These are phyloP conservation scores for Ochotona curzoniae DNA, from an alignment of 2,113 vertebrate species.

Conservation along the genomic window DNA sequence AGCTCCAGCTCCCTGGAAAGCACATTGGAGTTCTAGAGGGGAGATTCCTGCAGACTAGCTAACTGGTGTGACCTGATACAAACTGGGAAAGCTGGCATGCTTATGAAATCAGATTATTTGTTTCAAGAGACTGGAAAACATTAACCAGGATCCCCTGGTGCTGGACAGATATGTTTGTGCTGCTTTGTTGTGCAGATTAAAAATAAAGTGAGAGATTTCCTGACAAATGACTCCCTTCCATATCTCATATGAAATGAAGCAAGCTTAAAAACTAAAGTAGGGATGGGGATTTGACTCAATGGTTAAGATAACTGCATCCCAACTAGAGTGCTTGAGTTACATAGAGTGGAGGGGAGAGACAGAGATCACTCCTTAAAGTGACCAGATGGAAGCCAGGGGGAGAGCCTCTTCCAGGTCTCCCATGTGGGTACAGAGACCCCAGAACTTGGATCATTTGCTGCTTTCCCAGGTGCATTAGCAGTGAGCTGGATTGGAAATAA, in stretches of 20 bases:
- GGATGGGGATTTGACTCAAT: too few relatives aligned
- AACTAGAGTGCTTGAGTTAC: not conserved
- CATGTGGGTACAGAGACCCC: too few relatives aligned
- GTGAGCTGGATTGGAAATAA: too few relatives aligned
- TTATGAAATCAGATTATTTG: slow-evolving; percentile 40
- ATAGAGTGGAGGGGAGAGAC: too few relatives aligned
- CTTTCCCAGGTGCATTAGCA: too few relatives aligned
- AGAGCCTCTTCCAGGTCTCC: too few relatives aligned
- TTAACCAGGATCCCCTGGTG: not conserved
- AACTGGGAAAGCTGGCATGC: not conserved
- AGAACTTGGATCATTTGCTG: too few relatives aligned
- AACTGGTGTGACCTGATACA: slow-evolving; percentile 5
- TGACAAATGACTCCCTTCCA: not conserved
- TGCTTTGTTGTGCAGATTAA: not conserved
- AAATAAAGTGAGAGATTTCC: not conserved
- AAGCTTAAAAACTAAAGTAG: not conserved
- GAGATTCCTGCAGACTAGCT: slow-evolving; percentile 47
- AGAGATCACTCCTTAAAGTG: too few relatives aligned
- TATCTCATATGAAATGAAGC: not conserved
- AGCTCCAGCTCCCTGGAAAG: not conserved
- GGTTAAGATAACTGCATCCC: too few relatives aligned
- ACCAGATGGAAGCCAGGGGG: too few relatives aligned
- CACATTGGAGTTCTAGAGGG: not conserved
- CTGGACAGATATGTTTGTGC: not conserved
- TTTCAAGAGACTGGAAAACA: slow-evolving; percentile 63